A percentile compares a stretch with the other conserved stretches of the same genome.
phyloP scores from a whole-genome alignment of 2,113 vertebrate genomes.

The Brachyhypopomus occidentalis region DNA sequence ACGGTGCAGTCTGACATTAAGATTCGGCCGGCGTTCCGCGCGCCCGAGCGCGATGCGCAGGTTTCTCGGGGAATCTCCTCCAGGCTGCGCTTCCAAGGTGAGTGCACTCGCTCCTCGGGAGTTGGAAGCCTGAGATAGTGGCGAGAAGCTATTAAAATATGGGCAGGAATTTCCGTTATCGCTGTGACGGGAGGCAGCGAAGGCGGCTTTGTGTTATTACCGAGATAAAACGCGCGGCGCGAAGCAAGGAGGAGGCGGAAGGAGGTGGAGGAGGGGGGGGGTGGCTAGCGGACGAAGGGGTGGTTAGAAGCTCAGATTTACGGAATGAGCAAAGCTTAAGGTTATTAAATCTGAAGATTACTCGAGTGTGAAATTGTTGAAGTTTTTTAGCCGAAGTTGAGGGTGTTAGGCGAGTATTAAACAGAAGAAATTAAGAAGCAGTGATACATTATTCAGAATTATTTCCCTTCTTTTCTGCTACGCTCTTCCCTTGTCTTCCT shows the following conservation, averaged over 20 bases:
- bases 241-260: slow-evolving; percentile 64
- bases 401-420: slow-evolving; percentile 78
- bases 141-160: slow-evolving; percentile 88
- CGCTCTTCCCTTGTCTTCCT: slow-evolving; percentile 56
- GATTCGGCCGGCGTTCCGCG: slow-evolving; percentile 53
- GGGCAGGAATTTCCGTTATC: slow-evolving; percentile 76
- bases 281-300: slow-evolving; percentile 59
- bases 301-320: slow-evolving; percentile 79
- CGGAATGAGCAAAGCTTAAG: slow-evolving; percentile 80
- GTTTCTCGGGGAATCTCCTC: slow-evolving; percentile 77
- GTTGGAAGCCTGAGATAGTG: slow-evolving; percentile 82
- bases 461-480: slow-evolving; percentile 64
- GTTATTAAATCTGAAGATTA: slow-evolving; percentile 86
- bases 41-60: slow-evolving; percentile 57
- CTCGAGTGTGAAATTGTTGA: slow-evolving; percentile 83
- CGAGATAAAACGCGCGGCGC: slow-evolving; percentile 82
- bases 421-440: slow-evolving; percentile 70
- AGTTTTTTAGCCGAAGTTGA: slow-evolving; percentile 78
- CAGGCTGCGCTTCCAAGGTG: slow-evolving; percentile 79
- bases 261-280: slow-evolving; percentile 44
- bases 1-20: slow-evolving; percentile 50
- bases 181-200: slow-evolving; percentile 72
- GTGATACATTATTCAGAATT: slow-evolving; percentile 75
- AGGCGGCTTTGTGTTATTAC: slow-evolving; percentile 81
- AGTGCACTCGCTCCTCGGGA: slow-evolving; percentile 79